These are phyloP conservation scores for Dipus sagitta DNA, from an alignment of 2,797 vertebrate genomes.

Conservation along the genomic window DNA sequence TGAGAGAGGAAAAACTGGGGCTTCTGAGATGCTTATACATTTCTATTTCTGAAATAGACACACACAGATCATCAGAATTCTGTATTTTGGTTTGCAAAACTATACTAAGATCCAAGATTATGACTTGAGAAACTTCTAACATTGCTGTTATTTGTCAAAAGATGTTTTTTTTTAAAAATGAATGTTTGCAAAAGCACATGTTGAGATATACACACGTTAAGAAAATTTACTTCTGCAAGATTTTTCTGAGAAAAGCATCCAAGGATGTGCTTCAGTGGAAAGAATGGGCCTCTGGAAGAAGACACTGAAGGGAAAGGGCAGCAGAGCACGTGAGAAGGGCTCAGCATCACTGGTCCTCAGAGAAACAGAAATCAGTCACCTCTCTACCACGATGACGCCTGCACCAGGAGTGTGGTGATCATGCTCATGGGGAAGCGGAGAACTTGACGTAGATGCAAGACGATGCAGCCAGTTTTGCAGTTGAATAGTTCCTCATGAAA, in stretches of 20 bases:
- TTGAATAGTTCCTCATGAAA: neutral
- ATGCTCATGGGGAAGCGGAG: neutral
- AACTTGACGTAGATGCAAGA: neutral
- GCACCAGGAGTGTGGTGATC: neutral
- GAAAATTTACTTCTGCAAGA: neutral
- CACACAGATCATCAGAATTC: no score
- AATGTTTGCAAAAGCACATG: neutral
- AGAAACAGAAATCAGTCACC: neutral
- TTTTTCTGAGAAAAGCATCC: neutral
- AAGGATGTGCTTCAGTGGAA: neutral
- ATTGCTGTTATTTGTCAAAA: neutral
- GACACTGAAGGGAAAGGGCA: neutral
- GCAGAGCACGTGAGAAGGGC: neutral
- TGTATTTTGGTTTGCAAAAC: neutral
- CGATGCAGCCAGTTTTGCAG: neutral
- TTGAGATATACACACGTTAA: neutral
- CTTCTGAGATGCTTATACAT: neutral
- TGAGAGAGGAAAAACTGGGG: neutral
- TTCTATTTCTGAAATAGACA: neutral
- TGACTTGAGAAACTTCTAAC: neutral
- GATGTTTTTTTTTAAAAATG: neutral
- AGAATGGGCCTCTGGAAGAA: neutral
- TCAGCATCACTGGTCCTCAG: neutral
- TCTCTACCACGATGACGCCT: neutral
- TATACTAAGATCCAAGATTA: neutral